Base-by-base conservation (phyloP, 2,888 invertebrate species). In the Cerastoderma edule region DNA sequence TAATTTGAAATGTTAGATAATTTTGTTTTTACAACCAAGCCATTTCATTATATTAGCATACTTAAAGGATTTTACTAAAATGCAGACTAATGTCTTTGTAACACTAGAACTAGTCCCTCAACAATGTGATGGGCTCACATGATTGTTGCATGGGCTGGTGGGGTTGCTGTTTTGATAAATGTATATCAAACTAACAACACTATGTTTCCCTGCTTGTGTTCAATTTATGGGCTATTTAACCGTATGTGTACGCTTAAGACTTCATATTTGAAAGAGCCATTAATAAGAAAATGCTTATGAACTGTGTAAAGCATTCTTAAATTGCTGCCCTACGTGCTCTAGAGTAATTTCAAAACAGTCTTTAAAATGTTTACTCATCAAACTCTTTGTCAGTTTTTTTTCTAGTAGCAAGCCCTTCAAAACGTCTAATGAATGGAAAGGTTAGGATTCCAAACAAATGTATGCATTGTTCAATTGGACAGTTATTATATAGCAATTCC, bases 381-480 rank as follows among this genome's bases (percentile, higher is more conserved):
- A n/a, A n/a, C n/a, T n/a, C n/a, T n/a, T n/a, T n/a, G n/a, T n/a
- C n/a, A n/a, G n/a, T n/a, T n/a, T n/a, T n/a, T n/a, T n/a, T 56
- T 16, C 56, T n/a, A 56, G 13, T 6, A 2, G 19, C 32, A 16
- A 32, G 19, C 32, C 32, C 4, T 28, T 19, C 8, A 1, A 56
- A 56, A 32, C 13, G n/a, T 10, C 27, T 24, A 32, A 27, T 32
- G 30, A 56, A 30, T 6, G 13, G 5, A 30, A 16, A 32, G 5
- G 5, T 56, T 30, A 13, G 10, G 16, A 28, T 13, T 28, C n/a
- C 13, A 30, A 6, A 32, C 5, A 10, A 56, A 56, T 13, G 22
- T 39, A 60, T 60, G 60, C 60, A 60, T 60, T 39, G 27, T 60
- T 60, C 39, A 22, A 39, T 60, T 19, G 22, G 56, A 27, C 10